These are phyloP conservation scores for Acanthopleura granulata DNA, from an alignment of 2,888 invertebrate species.

Conservation along the genomic window DNA sequence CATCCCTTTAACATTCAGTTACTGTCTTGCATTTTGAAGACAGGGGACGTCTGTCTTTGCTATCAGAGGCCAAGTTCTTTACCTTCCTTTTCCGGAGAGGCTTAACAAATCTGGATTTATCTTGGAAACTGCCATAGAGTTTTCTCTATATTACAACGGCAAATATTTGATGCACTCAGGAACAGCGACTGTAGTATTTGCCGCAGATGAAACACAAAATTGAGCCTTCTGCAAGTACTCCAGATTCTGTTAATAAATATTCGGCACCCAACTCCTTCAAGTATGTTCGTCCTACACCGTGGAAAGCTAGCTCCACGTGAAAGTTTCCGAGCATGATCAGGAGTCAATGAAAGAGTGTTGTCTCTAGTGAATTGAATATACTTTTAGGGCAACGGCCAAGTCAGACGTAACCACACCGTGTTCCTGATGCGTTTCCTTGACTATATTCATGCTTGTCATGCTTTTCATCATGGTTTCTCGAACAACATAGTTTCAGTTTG, in stretches of 20 bases:
- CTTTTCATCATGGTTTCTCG: constrained; percentile 23
- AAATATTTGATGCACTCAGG: not conserved
- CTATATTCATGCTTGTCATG: no score
- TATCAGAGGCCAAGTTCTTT: no score
- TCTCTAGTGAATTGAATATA: no score
- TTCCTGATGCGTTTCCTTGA: constrained; percentile 24
- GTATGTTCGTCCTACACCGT: constrained; percentile 10
- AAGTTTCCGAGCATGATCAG: constrained; percentile 20
- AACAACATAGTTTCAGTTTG: constrained; percentile 27
- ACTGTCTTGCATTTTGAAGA: no score
- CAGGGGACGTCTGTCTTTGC: no score
- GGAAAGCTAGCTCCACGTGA: constrained; percentile 20
- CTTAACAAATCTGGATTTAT: no score
- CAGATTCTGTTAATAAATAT: not conserved
- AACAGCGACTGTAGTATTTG: constrained; percentile 4
- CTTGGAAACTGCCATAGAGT: not conserved
- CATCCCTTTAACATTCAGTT: no score
- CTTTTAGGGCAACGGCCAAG: no score
- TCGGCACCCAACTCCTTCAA: not conserved
- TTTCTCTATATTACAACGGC: not conserved
- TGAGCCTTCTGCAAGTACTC: constrained; percentile 3
- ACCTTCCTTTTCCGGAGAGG: no score
- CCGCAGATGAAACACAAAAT: not conserved
- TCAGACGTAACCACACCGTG: no score
- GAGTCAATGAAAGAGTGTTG: constrained; percentile 20